Percentiles rank a stretch among this genome's conserved stretches.
These are phyloP conservation scores for Psilopogon haemacephalus DNA, from an alignment of 2,113 vertebrate genomes.

Conservation along the genomic window DNA sequence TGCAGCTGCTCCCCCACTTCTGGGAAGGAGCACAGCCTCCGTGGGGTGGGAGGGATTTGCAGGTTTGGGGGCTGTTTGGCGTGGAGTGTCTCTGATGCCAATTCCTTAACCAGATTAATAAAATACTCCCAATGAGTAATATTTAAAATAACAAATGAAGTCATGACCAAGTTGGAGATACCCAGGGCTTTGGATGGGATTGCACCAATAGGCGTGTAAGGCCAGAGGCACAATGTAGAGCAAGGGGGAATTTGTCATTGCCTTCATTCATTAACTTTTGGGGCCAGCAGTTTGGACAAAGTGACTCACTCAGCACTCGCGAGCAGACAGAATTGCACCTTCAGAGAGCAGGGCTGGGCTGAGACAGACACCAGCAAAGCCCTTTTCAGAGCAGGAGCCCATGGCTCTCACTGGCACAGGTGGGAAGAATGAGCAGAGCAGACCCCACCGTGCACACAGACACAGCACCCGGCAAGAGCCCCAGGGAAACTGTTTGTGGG, in stretches of 20 bases:
- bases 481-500: background rate
- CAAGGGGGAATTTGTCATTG: conserved; percentile 37
- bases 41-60: background rate
- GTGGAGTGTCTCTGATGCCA: background rate
- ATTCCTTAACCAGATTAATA: background rate
- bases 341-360: background rate
- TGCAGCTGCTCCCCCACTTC: background rate
- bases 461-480: background rate
- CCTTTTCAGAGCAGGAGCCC: background rate
- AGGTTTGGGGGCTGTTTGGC: background rate
- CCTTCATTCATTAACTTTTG: background rate
- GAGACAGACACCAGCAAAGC: background rate
- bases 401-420: background rate
- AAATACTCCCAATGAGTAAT: conserved; percentile 9
- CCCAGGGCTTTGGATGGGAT: background rate
- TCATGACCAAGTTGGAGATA: background rate
- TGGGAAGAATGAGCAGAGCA: background rate
- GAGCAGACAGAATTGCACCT: background rate
- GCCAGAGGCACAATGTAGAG: background rate
- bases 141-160: conserved; percentile 7
- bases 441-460: fast-evolving
- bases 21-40: background rate
- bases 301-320: background rate
- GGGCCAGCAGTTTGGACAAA: background rate
- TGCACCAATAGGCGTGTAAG: background rate